These are phyloP conservation scores for Platorchestia sp. DNA, from an alignment of 1,140 invertebrate genomes.

Conservation along the genomic window DNA sequence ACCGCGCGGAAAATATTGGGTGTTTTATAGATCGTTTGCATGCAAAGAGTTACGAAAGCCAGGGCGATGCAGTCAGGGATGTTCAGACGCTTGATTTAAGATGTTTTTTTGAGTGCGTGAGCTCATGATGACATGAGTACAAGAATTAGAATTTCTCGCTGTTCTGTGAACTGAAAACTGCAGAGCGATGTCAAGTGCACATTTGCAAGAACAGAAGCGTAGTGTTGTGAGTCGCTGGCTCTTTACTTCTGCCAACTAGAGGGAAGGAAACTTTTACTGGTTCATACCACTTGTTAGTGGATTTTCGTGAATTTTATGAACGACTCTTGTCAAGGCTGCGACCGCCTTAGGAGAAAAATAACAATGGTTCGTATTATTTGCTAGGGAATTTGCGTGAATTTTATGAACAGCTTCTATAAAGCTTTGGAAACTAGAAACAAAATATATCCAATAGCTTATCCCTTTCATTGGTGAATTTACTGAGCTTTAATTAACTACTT, in stretches of 20 bases:
- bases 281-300: background rate
- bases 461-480: no score
- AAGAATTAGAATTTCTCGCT: background rate
- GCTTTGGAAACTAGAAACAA: no score
- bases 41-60: background rate
- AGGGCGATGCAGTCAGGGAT: background rate
- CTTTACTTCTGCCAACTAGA: background rate
- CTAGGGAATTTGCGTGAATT: no score
- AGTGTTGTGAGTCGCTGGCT: background rate
- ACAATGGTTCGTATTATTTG: no score
- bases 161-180: background rate
- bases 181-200: background rate
- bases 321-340: background rate
- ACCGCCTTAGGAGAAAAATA: no score
- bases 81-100: background rate
- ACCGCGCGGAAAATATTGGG: background rate
- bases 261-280: background rate
- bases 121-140: background rate
- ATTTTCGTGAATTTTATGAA: background rate
- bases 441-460: no score
- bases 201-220: background rate
- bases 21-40: constrained; percentile 1
- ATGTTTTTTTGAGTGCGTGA: background rate
- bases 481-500: no score
- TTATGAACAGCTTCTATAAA: no score